Conservation (phyloP, 2,113 vertebrate species). For the Macquaria ambigua region DNA sequence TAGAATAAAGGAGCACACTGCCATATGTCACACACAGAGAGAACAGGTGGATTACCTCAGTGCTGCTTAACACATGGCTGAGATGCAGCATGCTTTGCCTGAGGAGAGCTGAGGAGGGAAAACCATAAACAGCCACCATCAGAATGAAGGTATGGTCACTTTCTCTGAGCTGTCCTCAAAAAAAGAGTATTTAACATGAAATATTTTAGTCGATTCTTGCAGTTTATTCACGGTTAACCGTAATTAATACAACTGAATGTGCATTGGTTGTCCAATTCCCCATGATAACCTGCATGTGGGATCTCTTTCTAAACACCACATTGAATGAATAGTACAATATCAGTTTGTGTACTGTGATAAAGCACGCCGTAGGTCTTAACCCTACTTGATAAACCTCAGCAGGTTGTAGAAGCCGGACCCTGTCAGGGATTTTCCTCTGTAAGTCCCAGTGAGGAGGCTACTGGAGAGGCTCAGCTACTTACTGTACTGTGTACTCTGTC, state of each 20-base stretch:
- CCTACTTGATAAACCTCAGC: not conserved
- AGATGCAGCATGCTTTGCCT: conserved; percentile 29
- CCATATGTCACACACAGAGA: conserved; percentile 43
- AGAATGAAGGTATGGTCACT: conserved; percentile 62
- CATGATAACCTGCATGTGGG: not conserved
- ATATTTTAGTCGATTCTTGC: no score
- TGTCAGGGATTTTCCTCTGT: conserved; percentile 60
- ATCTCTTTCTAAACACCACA: not conserved
- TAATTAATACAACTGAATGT: not conserved
- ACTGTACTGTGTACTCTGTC: conserved; percentile 7
- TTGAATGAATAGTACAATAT: not conserved
- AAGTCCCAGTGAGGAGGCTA: conserved; percentile 54
- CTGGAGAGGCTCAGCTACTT: conserved; percentile 58
- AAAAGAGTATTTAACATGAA: not conserved
- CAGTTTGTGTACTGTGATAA: not conserved
- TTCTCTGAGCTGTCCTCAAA: not conserved
- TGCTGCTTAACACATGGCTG: conserved; percentile 42
- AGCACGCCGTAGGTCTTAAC: not conserved
- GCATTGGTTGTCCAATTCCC: not conserved
- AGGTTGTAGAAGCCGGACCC: conserved; percentile 8
- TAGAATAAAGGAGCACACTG: not conserved
- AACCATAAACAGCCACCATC: not conserved
- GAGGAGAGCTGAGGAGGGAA: conserved; percentile 15
- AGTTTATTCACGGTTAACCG: not conserved
- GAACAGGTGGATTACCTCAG: conserved; percentile 49